These are phyloP conservation scores for Platyura marginata DNA, from an alignment of 1,140 invertebrate genomes.

Conservation along the genomic window DNA sequence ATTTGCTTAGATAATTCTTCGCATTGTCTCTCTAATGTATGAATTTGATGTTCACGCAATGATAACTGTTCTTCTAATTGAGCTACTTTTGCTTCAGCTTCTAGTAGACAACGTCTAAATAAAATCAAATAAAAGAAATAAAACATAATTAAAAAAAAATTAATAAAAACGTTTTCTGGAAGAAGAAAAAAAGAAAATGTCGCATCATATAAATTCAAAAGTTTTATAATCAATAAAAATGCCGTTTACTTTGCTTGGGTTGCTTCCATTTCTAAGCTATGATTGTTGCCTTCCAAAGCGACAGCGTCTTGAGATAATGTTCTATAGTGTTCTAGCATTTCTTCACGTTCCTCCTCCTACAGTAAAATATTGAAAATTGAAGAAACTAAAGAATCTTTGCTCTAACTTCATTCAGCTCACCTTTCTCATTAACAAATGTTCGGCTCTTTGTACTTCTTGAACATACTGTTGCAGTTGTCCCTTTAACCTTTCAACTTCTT, in stretches of 20 bases:
- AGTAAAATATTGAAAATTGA: too few species aligned
- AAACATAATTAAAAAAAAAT: neutral
- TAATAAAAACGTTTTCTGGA: neutral
- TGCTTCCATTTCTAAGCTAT: constrained; percentile 40
- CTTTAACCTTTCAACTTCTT: constrained; percentile 39
- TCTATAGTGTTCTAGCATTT: constrained; percentile 43
- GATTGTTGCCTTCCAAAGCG: constrained; percentile 41
- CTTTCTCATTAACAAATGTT: constrained; percentile 39
- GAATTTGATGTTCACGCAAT: too few species aligned
- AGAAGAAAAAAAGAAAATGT: neutral
- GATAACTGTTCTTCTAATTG: neutral
- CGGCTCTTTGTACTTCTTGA: constrained; percentile 38
- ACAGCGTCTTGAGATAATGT: constrained; percentile 39
- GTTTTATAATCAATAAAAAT: neutral
- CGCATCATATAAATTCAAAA: neutral
- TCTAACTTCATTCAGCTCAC: too few species aligned
- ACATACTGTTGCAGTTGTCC: constrained; percentile 44
- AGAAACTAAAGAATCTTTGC: constrained; percentile 4
- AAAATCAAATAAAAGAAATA: neutral
- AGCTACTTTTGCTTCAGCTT: neutral
- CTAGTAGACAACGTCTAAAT: neutral
- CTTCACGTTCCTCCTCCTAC: constrained; percentile 42
- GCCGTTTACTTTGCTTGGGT: constrained; percentile 27
- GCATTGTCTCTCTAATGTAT: too few species aligned
- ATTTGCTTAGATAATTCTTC: too few species aligned